Conservation (phyloP, 2,113 vertebrate genomes). For the Brachionichthys hirsutus region DNA sequence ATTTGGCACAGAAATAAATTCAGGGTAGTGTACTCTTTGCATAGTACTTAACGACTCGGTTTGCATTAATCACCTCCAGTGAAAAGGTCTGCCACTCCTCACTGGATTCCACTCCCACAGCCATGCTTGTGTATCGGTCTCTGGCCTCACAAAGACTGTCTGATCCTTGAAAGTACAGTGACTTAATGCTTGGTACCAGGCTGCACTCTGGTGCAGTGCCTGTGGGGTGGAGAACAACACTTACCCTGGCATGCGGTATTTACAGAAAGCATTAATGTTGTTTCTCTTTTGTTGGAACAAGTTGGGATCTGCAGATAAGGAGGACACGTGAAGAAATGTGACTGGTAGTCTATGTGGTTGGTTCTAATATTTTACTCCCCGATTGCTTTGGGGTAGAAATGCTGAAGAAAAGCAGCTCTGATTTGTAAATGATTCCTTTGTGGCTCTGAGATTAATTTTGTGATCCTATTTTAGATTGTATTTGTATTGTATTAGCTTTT, state of each 20-base stretch:
- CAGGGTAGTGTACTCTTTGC: constrained; percentile 39
- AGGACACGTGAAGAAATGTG: constrained; percentile 28
- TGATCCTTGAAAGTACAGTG: constrained; percentile 42
- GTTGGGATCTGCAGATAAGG: constrained; percentile 22
- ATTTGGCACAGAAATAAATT: constrained; percentile 58
- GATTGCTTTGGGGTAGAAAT: too few species aligned
- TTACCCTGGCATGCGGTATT: constrained; percentile 27
- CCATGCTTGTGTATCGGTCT: constrained; percentile 61
- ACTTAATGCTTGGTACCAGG: constrained; percentile 69
- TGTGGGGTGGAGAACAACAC: constrained; percentile 19
- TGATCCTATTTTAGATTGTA: too few species aligned
- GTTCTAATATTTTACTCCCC: too few species aligned
- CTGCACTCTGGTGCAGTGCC: constrained; percentile 43
- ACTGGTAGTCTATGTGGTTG: constrained; percentile 15
- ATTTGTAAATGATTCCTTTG: too few species aligned
- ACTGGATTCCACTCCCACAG: constrained; percentile 51
- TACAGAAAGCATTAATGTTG: constrained; percentile 42
- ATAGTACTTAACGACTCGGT: constrained; percentile 35
- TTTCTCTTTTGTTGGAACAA: constrained; percentile 31
- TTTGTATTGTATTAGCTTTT: too few species aligned
- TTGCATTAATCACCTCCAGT: constrained; percentile 69
- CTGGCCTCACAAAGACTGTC: constrained; percentile 51
- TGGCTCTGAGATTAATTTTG: too few species aligned
- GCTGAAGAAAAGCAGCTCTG: too few species aligned
- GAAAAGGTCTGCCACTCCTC: constrained; percentile 68